Evolutionary conservation across 2,797 vertebrate species (phyloP).

Genomic region (Pseudomugil gertrudae): DNA sequence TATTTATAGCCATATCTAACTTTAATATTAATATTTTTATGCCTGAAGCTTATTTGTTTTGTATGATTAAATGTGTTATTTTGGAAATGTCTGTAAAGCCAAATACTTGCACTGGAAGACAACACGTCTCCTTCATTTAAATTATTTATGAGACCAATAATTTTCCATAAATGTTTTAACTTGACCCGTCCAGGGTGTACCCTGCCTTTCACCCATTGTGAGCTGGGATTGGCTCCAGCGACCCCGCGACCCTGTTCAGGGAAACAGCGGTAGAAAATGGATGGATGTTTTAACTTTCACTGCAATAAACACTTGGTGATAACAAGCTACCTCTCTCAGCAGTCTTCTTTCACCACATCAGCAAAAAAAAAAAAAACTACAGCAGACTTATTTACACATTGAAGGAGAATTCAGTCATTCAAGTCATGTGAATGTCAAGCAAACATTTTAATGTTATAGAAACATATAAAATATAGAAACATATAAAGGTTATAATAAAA

Average conservation of each 20-base stretch:
- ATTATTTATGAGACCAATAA: constrained; percentile 39
- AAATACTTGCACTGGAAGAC: constrained; percentile 77
- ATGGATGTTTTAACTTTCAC: constrained; percentile 49
- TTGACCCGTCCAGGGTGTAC: no score
- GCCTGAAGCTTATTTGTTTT: constrained; percentile 63
- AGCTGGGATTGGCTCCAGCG: no score
- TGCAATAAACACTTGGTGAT: constrained; percentile 69
- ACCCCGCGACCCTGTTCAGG: no score
- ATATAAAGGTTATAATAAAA: no score
- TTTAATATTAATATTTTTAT: constrained; percentile 67
- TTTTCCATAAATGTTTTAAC: constrained; percentile 28
- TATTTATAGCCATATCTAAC: constrained; percentile 72
- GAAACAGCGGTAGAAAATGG: no score
- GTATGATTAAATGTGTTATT: constrained; percentile 65
- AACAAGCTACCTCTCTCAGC: neutral
- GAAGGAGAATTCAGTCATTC: neutral
- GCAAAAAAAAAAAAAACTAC: neutral
- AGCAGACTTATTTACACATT: neutral
- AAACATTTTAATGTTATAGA: neutral
- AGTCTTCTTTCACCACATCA: neutral
- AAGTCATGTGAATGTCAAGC: neutral
- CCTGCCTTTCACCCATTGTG: no score
- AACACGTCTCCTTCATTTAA: constrained; percentile 69
- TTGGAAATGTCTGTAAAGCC: constrained; percentile 59
- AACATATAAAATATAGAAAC: no score